Percentiles rank a stretch among this genome's conserved stretches.
phyloP scores from a whole-genome alignment of 2,888 invertebrate species.

The Drosophila meridionalis region DNA sequence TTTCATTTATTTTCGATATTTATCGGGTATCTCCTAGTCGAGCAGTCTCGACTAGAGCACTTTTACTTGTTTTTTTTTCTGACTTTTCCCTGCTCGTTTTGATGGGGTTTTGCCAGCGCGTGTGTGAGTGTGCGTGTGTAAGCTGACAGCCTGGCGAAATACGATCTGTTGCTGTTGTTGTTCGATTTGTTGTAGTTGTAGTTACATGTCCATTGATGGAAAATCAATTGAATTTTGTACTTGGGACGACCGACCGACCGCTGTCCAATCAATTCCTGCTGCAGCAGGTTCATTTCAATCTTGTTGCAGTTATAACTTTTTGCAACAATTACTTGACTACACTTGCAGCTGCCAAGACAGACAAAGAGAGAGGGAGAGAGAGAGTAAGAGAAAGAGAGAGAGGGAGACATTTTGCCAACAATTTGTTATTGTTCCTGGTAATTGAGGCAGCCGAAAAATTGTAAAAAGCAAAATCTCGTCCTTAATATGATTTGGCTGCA shows the following conservation, averaged over 20 bases:
- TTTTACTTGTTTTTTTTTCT: slow-evolving; percentile 12
- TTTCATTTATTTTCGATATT: no score
- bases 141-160: slow-evolving; percentile 34
- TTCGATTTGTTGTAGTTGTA: slow-evolving; percentile 25
- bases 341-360: no score
- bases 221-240: slow-evolving; percentile 65
- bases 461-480: slow-evolving; percentile 26
- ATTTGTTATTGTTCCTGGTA: slow-evolving; percentile 25
- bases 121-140: slow-evolving; percentile 7
- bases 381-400: background rate
- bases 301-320: slow-evolving; percentile 51
- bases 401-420: background rate
- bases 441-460: slow-evolving; percentile 17
- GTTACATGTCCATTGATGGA: slow-evolving; percentile 59
- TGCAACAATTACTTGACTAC: slow-evolving; percentile 47
- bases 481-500: slow-evolving; percentile 58
- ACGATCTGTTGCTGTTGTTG: slow-evolving; percentile 10
- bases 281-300: slow-evolving; percentile 43
- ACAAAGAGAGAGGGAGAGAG: background rate
- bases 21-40: no score
- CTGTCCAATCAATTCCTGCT: slow-evolving; percentile 56
- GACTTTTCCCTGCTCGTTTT: slow-evolving; percentile 36
- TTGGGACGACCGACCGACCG: slow-evolving; percentile 6
- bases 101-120: slow-evolving; percentile 28
- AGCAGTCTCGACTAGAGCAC: no score